These are phyloP conservation scores for Polyommatus icarus DNA, from an alignment of 2,888 invertebrate genomes.

Conservation along the genomic window DNA sequence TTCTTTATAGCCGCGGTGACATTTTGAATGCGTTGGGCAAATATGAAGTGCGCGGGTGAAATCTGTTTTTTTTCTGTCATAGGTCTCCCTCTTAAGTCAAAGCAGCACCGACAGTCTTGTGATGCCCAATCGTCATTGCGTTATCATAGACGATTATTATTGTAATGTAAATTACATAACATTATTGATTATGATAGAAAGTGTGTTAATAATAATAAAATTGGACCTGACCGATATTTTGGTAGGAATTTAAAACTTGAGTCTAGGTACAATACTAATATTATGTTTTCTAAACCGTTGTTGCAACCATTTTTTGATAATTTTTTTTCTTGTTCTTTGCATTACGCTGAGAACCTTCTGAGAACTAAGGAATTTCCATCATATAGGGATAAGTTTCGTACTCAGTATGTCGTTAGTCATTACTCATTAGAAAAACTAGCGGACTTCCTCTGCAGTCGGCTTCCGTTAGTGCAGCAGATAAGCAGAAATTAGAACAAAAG, in stretches of 20 bases:
- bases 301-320: neutral
- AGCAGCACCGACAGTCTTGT: conserved; percentile 57
- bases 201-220: conserved; percentile 52
- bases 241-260: neutral
- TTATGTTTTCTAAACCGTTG: neutral
- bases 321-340: too few relatives aligned
- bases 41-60: too few relatives aligned
- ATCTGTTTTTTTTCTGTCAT: too few relatives aligned
- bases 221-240: conserved; percentile 20
- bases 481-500: conserved; percentile 11
- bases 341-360: neutral
- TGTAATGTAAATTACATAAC: conserved; percentile 65
- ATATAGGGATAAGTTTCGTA: neutral
- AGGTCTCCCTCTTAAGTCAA: too few relatives aligned
- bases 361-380: neutral
- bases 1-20: too few relatives aligned
- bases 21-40: too few relatives aligned
- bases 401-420: neutral
- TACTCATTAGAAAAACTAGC: neutral
- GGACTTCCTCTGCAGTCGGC: conserved; percentile 6
- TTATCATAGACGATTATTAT: conserved; percentile 72
- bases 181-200: conserved; percentile 59
- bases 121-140: conserved; percentile 63
- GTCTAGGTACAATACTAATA: too few relatives aligned
- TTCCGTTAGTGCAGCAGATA: conserved; percentile 21